Conservation (phyloP, 2,797 vertebrate species). For the Onychomys leucogaster region DNA sequence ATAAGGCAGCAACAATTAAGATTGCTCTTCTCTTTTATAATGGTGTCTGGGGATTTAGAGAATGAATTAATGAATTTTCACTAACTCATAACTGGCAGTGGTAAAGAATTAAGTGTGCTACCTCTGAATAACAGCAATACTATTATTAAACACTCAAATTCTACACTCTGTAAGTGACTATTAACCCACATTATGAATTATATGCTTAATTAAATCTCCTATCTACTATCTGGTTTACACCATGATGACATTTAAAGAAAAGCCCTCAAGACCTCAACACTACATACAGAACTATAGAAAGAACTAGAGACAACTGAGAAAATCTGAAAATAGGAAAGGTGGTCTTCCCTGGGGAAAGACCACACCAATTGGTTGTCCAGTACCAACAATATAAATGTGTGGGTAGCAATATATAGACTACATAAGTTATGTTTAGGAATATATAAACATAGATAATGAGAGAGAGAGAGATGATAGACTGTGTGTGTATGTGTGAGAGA, state of each 20-base stretch:
- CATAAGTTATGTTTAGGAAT: neutral
- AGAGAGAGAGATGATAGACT: no score
- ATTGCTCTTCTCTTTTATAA: neutral
- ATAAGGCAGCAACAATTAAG: neutral
- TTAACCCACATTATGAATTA: neutral
- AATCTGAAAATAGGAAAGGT: neutral
- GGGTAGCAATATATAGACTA: neutral
- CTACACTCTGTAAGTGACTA: no score
- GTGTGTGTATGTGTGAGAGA: no score
- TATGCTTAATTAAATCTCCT: neutral
- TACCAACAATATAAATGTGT: neutral
- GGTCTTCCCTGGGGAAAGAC: neutral
- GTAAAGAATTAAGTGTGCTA: conserved; percentile 90
- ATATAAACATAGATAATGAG: neutral
- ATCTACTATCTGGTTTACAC: neutral
- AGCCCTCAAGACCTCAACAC: neutral
- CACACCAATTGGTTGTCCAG: neutral
- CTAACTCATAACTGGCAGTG: conserved; percentile 93
- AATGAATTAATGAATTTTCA: conserved; percentile 83
- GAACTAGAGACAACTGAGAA: neutral
- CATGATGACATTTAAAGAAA: neutral
- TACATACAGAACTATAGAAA: neutral
- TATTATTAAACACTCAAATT: conserved; percentile 80
- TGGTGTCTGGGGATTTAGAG: no score
- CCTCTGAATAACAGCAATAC: conserved; percentile 90